Conservation (phyloP, 1,140 invertebrate genomes). For the Pachyrhynchus sulphureomaculatus region DNA sequence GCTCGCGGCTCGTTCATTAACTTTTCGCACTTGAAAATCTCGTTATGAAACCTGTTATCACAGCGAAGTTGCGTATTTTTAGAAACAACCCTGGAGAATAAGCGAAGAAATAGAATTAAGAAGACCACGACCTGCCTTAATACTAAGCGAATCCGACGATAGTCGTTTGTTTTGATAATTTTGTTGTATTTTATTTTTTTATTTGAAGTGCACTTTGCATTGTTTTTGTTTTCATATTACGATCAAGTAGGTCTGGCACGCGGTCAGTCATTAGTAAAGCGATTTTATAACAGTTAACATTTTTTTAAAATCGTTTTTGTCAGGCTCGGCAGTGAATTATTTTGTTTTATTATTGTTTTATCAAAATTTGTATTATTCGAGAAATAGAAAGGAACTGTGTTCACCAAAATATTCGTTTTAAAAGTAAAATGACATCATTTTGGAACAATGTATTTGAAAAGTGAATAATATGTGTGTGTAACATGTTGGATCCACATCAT, state of each 20-base stretch:
- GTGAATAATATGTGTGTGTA: slow-evolving; percentile 6
- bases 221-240: not conserved
- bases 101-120: not conserved
- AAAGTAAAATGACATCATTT: not conserved
- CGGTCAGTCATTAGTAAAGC: slow-evolving; percentile 3
- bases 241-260: not conserved
- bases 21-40: slow-evolving; percentile 45
- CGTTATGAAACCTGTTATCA: slow-evolving; percentile 47
- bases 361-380: no score
- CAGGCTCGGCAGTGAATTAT: no score
- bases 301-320: not conserved
- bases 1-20: slow-evolving; percentile 35
- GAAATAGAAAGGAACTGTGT: not conserved
- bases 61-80: slow-evolving; percentile 38
- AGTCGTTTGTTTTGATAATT: not conserved
- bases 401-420: not conserved
- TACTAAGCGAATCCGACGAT: not conserved
- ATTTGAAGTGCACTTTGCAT: not conserved
- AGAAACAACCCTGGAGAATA: slow-evolving; percentile 34
- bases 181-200: slow-evolving; percentile 2
- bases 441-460: not conserved
- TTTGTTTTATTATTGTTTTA: no score
- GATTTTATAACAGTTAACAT: not conserved
- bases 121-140: slow-evolving; percentile 28
- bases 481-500: slow-evolving; percentile 34